Evolutionary conservation across 1,140 invertebrate genomes (phyloP), one percentile per base, ranked within the genome.

Genomic region (Monomorium pharaonis): DNA sequence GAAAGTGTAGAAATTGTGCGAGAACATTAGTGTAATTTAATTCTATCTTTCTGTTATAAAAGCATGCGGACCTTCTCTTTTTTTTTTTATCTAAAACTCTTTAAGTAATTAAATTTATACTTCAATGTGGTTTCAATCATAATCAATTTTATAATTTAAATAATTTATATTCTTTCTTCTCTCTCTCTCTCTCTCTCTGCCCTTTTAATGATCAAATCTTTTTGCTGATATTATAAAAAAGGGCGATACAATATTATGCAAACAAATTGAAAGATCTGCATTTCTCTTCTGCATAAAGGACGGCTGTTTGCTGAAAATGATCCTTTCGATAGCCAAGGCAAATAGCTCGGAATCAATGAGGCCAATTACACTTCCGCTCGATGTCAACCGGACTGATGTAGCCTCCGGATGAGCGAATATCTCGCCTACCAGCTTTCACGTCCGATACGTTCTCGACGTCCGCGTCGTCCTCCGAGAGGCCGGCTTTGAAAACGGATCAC

Each of bases 401-500:
- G 49, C 51, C 24, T 72, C 42, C 51, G 37, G 16, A 4, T 33
- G 54, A 18, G 58, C n/a, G n/a, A n/a, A n/a, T n/a, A 65, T 81
- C 42, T 51, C 44, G 49, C 33, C 63, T 54, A 56, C 21, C 49
- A 42, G 78, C 78, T 83, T 83, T 72, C 67, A 72, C 78, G 24
- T 58, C n/a, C 51, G 24, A 72, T 83, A n/a, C 67, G 7, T 74
- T 47, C 67, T 74, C 78, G n/a, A 72, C 51, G 33, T 83, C 78
- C 4, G 0, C 37, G n/a, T n/a, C n/a, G 24, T n/a, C n/a, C 72
- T 83, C 51, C 24, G 14, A 44, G 14, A 44, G 62, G 21, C 44
- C 33, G 58, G 56, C 56, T 75, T 81, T 85, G 62, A 78, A 85
- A 85, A 85, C 84, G 84, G 75, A 85, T 80, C 84, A 85, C n/a